These are phyloP conservation scores for Leucopsar rothschildi DNA, from an alignment of 2,113 vertebrate species.

Conservation along the genomic window DNA sequence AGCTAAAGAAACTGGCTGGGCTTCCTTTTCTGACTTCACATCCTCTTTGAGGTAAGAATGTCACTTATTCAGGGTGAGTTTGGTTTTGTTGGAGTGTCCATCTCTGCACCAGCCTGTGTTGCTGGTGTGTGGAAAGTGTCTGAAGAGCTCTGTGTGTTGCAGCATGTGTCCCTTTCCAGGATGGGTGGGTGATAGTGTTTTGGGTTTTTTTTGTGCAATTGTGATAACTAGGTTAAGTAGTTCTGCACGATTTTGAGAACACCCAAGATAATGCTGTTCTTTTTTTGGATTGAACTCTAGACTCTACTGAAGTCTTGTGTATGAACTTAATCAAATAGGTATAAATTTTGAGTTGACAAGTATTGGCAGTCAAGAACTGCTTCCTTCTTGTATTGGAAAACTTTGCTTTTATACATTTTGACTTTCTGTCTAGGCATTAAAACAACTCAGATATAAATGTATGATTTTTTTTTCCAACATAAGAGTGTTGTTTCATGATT, in stretches of 20 bases:
- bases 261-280: background rate
- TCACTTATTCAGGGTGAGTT: background rate
- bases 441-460: background rate
- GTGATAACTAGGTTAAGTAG: background rate
- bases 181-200: background rate
- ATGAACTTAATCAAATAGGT: background rate
- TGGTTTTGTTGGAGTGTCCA: background rate
- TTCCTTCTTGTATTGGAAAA: background rate
- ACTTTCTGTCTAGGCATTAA: background rate
- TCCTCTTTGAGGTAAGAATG: conserved; percentile 79
- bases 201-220: background rate
- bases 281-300: background rate
- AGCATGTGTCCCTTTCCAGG: background rate
- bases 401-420: background rate
- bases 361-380: background rate
- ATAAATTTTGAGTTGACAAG: background rate
- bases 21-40: conserved; percentile 89
- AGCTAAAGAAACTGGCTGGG: conserved; percentile 87
- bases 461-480: background rate
- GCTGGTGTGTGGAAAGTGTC: background rate
- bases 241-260: background rate
- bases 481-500: background rate
- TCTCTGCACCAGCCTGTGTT: background rate
- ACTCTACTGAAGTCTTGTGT: background rate
- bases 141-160: rapidly evolving